Base-by-base conservation (phyloP, 2,113 vertebrate species). In the Oncorhynchus mykiss region DNA sequence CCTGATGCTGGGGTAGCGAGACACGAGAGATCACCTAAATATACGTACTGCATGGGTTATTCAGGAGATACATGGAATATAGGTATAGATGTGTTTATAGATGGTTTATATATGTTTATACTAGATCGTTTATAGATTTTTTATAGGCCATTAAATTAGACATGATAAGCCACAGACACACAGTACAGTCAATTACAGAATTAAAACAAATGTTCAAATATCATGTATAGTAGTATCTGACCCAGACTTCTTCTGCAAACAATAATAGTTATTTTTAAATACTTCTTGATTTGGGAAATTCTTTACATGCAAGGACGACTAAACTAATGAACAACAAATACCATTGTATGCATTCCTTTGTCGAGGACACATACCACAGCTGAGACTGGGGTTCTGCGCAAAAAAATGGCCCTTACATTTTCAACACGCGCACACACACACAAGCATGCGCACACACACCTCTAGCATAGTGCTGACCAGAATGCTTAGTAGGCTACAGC, bases 381-480 rank as follows among this genome's bases (percentile, higher is more conserved):
- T 16, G 25, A 67, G 25, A 67, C 11, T 14, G 49, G 49, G 49
- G 12, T 51, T 51, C 13, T 9, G 39, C 2, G 9, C 9, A 9
- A 2, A 45, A 2, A 45, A 11, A 18, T 1, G 51, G 16, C 14
- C 51, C 51, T 54, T 54, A 54, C 66, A 67, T 31, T 18, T 31
- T 16, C 11, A 66, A 24, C 31, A 70, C 22, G 9, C 51, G 8
- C 31, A 24, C 22, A 24, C 22, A 24, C 22, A 24, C 22, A 24
- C 22, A 24, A 24, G 22, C 22, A 24, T 24, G 8, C 59, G 24
- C 57, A 8, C 34, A 8, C 34, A 45, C 39, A 24, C 22, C 70
- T 79, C 80, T 31, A 29, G 7, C 14, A 70, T 54, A 80, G 72
- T 84, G 72, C 67, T 82, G 74, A 81, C 82, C 73, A 77, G 71